Conservation (phyloP, 2,113 vertebrate genomes). For the Proterorhinus semilunaris region DNA sequence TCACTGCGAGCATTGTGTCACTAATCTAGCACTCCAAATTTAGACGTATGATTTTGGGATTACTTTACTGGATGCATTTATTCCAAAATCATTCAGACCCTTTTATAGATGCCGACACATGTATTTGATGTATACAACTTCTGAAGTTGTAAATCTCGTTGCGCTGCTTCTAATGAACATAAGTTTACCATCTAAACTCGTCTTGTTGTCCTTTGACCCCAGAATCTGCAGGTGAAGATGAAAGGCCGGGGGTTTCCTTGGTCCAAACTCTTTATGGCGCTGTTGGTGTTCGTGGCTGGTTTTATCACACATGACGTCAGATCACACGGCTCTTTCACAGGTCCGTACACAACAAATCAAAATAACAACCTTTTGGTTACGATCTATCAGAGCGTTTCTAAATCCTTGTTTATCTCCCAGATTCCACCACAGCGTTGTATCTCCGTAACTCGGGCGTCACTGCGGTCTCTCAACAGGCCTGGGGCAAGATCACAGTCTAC, state of each 20-base stretch:
- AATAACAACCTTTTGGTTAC: not conserved
- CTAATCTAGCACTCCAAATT: too few relatives aligned
- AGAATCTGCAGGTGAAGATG: slow-evolving; percentile 82
- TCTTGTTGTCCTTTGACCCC: not conserved
- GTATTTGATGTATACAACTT: too few relatives aligned
- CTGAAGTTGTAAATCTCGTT: too few relatives aligned
- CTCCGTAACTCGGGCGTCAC: slow-evolving; percentile 81
- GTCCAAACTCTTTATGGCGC: slow-evolving; percentile 78
- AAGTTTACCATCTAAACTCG: not conserved
- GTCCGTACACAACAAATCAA: slow-evolving; percentile 51
- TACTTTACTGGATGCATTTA: too few relatives aligned
- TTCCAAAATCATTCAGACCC: too few relatives aligned
- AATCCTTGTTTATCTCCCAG: slow-evolving; percentile 22
- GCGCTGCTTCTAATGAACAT: not conserved
- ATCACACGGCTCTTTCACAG: slow-evolving; percentile 82
- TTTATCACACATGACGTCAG: slow-evolving; percentile 84
- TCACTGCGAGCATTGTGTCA: not conserved
- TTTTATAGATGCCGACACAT: too few relatives aligned
- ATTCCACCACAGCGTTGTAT: slow-evolving; percentile 68
- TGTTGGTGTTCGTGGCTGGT: slow-evolving; percentile 75
- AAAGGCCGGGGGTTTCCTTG: slow-evolving; percentile 81
- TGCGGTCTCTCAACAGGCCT: slow-evolving; percentile 77
- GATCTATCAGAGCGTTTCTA: not conserved
- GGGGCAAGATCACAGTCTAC: slow-evolving; percentile 77
- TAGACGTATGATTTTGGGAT: too few relatives aligned